These are phyloP conservation scores for Erpobdella octoculata DNA, from an alignment of 2,888 invertebrate species.

Conservation along the genomic window DNA sequence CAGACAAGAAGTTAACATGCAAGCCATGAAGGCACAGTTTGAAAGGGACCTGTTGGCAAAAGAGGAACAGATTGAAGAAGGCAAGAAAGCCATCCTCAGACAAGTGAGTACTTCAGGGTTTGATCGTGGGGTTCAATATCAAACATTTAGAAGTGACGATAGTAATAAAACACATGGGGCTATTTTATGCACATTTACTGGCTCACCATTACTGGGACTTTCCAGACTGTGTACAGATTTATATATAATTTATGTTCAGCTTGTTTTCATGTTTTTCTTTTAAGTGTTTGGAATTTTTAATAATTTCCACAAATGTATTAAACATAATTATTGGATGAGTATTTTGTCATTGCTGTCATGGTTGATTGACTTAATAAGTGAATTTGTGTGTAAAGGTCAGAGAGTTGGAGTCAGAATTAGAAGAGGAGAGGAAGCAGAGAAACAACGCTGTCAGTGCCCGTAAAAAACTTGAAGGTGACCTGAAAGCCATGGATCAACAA, in stretches of 20 bases:
- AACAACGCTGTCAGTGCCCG: slow-evolving; percentile 75
- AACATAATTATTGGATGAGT: too few species aligned
- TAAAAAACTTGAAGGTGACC: slow-evolving; percentile 89
- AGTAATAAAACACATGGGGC: too few species aligned
- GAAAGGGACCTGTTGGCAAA: slow-evolving; percentile 82
- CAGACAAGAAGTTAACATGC: slow-evolving; percentile 93
- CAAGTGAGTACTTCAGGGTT: slow-evolving; percentile 67
- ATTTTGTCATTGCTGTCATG: neutral
- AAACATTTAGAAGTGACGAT: too few species aligned
- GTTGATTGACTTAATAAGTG: neutral
- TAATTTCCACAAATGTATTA: too few species aligned
- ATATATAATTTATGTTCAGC: too few species aligned
- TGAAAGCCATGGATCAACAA: slow-evolving; percentile 71
- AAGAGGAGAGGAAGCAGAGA: slow-evolving; percentile 89
- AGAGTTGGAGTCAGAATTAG: slow-evolving; percentile 85
- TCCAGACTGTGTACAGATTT: too few species aligned
- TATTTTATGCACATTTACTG: too few species aligned
- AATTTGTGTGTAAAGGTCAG: slow-evolving; percentile 57
- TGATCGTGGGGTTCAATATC: too few species aligned
- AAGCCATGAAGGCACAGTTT: slow-evolving; percentile 86
- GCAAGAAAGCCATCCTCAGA: slow-evolving; percentile 77
- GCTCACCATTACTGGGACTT: too few species aligned
- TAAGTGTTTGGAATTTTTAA: too few species aligned
- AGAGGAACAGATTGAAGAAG: slow-evolving; percentile 93
- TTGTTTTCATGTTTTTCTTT: too few species aligned